A percentile compares a stretch with the other conserved stretches of the same genome.
phyloP scores from a whole-genome alignment of 2,888 invertebrate genomes.

The Ectobius pallidus region DNA sequence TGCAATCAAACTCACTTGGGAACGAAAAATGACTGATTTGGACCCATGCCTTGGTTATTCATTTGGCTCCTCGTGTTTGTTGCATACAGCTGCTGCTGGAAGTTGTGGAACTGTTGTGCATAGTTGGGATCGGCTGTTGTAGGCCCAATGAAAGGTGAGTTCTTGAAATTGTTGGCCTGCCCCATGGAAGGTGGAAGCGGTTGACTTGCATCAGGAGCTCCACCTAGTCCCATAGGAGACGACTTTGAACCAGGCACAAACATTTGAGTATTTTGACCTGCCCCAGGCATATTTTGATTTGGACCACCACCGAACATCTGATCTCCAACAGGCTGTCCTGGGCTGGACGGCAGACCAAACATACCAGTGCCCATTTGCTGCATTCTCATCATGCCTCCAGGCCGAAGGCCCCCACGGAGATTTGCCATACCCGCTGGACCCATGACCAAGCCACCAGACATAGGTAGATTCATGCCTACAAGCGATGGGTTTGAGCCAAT shows the following conservation, averaged over 20 bases:
- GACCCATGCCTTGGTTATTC: constrained; percentile 44
- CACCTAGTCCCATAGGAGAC: constrained; percentile 61
- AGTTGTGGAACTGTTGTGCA: constrained; percentile 94
- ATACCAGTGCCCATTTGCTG: constrained; percentile 44
- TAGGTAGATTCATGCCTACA: constrained; percentile 53
- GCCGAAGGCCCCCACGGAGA: constrained; percentile 47
- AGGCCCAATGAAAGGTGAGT: constrained; percentile 78
- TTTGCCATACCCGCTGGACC: constrained; percentile 49
- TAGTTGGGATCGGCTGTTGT: constrained; percentile 90
- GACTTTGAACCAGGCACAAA: constrained; percentile 63
- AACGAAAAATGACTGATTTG: constrained; percentile 48
- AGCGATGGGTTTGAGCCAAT: constrained; percentile 62
- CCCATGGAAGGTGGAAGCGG: constrained; percentile 81
- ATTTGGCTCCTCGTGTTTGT: constrained; percentile 74
- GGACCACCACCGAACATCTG: constrained; percentile 48
- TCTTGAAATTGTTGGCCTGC: constrained; percentile 73
- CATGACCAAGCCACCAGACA: constrained; percentile 48
- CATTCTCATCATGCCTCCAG: constrained; percentile 49
- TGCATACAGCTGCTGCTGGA: constrained; percentile 93
- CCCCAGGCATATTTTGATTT: constrained; percentile 48
- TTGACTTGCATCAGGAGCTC: constrained; percentile 69
- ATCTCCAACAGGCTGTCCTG: constrained; percentile 40
- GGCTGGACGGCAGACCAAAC: constrained; percentile 39
- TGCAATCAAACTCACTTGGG: constrained; percentile 44
- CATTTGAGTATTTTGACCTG: constrained; percentile 61